These are phyloP conservation scores for Miniopterus natalensis DNA, from an alignment of 2,113 vertebrate genomes.

Conservation along the genomic window DNA sequence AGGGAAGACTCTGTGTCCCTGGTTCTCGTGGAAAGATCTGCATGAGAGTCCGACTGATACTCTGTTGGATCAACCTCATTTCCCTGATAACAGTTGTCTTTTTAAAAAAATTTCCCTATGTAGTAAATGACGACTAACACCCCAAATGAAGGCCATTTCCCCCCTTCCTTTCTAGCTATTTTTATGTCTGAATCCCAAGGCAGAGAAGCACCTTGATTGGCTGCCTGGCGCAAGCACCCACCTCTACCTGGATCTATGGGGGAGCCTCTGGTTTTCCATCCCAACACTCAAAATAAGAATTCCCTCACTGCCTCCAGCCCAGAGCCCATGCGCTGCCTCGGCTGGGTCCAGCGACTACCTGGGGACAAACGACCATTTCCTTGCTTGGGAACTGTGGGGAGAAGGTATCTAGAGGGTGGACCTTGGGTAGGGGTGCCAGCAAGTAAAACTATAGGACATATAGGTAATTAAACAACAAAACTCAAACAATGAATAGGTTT, in stretches of 20 bases:
- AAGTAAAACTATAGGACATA: fast-evolving
- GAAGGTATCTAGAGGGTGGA: neutral
- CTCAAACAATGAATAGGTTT: fast-evolving
- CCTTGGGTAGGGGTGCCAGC: neutral
- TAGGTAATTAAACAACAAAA: neutral
- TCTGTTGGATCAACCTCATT: neutral
- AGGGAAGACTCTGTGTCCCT: neutral
- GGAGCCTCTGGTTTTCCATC: neutral
- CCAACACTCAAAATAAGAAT: neutral
- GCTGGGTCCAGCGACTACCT: neutral
- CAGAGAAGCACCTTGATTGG: neutral
- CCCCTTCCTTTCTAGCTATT: neutral
- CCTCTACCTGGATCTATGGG: neutral
- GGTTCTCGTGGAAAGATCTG: neutral
- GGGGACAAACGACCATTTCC: fast-evolving
- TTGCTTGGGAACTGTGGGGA: neutral
- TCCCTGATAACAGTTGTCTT: neutral
- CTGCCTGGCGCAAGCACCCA: fast-evolving
- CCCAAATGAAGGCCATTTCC: neutral
- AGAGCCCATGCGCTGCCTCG: neutral
- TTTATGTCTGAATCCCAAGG: neutral
- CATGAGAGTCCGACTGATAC: neutral
- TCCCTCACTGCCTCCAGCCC: neutral
- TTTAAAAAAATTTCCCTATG: neutral
- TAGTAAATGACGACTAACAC: neutral